Evolutionary conservation across 2,888 invertebrate genomes (phyloP), one percentile per base, ranked within the genome.

Genomic region (Nomada lathburiana): DNA sequence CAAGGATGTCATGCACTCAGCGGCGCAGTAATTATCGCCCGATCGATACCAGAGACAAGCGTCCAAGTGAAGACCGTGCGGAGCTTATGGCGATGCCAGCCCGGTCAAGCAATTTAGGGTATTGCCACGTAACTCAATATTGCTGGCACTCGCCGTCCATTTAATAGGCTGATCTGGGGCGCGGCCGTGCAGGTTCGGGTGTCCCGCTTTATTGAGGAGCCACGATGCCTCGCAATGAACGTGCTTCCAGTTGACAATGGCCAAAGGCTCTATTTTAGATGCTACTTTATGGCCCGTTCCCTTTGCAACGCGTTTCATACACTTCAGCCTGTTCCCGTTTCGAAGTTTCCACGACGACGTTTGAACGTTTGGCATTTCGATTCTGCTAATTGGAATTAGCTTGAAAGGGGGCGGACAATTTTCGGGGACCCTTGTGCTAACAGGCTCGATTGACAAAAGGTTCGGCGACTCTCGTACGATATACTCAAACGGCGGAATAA

Each of bases 71-170:
- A 82, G 76, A 76, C 65, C 79, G 52, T 57, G 47, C 36, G 75
- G 76, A 75, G 87, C 72, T 85, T 68, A 65, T 70, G 83, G 83
- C 59, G 76, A 64, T 63, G 64, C 77, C 76, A 70, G 67, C 70
- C 62, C 71, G 86, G 85, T 82, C 86, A 76, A 82, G 88, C 87
- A 91, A 91, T 92, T 90, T 90, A 88, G 89, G 86, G 88, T 87
- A 89, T 89, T 88, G 89, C 87, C 86, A 84, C 83, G 88, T 90
- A 90, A 91, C 90, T 89, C 89, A 89, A 92, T 90, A 91, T 91
- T 89, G 88, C 87, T 77, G 86, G 87, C 86, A 86, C 85, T 89
- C 87, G 86, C 82, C 88, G 75, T 86, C 86, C 87, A 87, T 89
- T 91, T 91, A 91, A 92, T 91, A 88, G 88, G 88, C 82, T 84